phyloP scores from a whole-genome alignment of 2,113 vertebrate species.

The Vulpes lagopus region DNA sequence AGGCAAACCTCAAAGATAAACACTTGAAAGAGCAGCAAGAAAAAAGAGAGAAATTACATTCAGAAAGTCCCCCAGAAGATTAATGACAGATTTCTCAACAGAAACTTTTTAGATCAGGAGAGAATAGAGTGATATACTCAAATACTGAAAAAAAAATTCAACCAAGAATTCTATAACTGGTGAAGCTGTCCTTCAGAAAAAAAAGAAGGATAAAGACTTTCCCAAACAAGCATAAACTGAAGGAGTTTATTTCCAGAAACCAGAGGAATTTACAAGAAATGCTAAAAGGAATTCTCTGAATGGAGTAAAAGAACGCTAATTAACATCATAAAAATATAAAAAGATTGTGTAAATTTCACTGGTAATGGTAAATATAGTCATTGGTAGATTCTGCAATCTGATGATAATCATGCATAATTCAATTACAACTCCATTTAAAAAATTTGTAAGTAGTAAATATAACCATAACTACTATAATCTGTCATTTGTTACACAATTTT shows the following conservation, averaged over 20 bases:
- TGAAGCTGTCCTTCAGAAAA: background rate
- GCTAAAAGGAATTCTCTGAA: background rate
- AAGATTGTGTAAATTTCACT: background rate
- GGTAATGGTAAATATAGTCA: background rate
- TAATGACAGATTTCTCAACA: background rate
- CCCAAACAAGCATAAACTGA: background rate
- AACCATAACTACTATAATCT: background rate
- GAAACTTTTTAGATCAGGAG: background rate
- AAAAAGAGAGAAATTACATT: background rate
- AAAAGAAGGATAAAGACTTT: background rate
- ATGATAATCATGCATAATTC: background rate
- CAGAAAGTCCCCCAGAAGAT: background rate
- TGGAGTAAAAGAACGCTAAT: background rate
- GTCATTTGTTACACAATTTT: background rate
- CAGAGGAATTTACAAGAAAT: background rate
- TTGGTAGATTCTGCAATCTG: background rate
- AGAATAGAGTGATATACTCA: background rate
- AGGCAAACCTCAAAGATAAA: background rate
- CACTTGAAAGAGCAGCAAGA: background rate
- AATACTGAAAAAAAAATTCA: background rate
- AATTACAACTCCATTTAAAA: background rate
- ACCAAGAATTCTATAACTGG: background rate
- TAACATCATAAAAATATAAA: background rate
- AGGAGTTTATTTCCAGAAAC: background rate
- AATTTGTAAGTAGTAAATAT: background rate